Percentiles rank a stretch among this genome's conserved stretches.
phyloP scores from a whole-genome alignment of 2,113 vertebrate species.

The Glaucomys volans region DNA sequence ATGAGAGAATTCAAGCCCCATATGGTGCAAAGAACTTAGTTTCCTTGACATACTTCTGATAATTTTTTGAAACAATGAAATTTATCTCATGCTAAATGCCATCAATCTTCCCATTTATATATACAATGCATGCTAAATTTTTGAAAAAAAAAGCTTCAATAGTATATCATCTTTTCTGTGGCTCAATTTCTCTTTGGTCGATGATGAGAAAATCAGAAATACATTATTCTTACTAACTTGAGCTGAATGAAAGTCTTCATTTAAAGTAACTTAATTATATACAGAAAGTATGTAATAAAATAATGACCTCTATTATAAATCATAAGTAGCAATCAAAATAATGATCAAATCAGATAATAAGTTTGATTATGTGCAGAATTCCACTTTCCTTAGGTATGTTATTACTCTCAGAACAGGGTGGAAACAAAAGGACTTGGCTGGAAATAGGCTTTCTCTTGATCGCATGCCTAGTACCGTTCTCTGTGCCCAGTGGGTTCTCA shows the following conservation, averaged over 20 bases:
- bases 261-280: constrained; percentile 88
- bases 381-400: constrained; percentile 82
- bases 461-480: constrained; percentile 65
- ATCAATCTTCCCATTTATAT: constrained; percentile 80
- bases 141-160: constrained; percentile 60
- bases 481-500: constrained; percentile 74
- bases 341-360: constrained; percentile 89
- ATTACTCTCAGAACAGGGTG: constrained; percentile 82
- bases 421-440: constrained; percentile 81
- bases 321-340: constrained; percentile 90
- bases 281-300: constrained; percentile 86
- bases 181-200: constrained; percentile 77
- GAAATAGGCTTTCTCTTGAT: constrained; percentile 71
- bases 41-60: constrained; percentile 75
- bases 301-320: constrained; percentile 88
- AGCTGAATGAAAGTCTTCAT: constrained; percentile 84
- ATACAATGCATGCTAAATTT: constrained; percentile 78
- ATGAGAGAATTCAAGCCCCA: constrained; percentile 60
- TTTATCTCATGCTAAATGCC: constrained; percentile 75
- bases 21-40: constrained; percentile 22
- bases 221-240: constrained; percentile 85
- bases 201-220: constrained; percentile 87
- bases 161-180: constrained; percentile 75
- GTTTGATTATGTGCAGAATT: constrained; percentile 87
- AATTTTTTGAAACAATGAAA: constrained; percentile 78